Evolutionary conservation across 2,888 invertebrate species (phyloP).

Genomic region (Margaritifera margaritifera): DNA sequence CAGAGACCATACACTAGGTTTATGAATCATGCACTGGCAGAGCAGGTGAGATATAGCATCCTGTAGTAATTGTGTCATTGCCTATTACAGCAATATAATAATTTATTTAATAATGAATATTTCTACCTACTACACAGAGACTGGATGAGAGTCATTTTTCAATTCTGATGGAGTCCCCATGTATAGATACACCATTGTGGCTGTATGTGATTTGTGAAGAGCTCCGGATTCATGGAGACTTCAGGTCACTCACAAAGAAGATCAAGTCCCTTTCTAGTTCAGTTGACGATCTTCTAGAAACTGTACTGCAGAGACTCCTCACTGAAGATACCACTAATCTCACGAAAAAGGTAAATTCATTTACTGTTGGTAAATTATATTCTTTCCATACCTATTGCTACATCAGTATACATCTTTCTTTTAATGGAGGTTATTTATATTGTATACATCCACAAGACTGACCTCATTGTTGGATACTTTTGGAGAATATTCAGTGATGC

Average conservation of each 20-base stretch:
- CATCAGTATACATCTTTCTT: too few relatives aligned
- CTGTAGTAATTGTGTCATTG: not conserved
- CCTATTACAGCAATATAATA: too few relatives aligned
- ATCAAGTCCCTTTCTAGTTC: conserved; percentile 55
- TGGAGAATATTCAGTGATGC: too few relatives aligned
- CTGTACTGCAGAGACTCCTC: conserved; percentile 53
- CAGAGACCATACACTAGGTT: too few relatives aligned
- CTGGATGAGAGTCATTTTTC: conserved; percentile 57
- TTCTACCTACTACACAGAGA: conserved; percentile 45
- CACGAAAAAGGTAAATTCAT: conserved; percentile 54
- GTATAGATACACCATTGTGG: conserved; percentile 64
- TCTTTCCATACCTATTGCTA: too few relatives aligned
- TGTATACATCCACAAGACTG: too few relatives aligned
- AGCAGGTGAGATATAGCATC: not conserved
- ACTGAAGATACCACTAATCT: conserved; percentile 57
- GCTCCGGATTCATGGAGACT: conserved; percentile 67
- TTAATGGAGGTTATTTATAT: too few relatives aligned
- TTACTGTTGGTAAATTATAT: not conserved
- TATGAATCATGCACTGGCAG: too few relatives aligned
- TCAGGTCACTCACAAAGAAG: conserved; percentile 54
- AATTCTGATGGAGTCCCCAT: conserved; percentile 45
- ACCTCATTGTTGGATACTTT: too few relatives aligned
- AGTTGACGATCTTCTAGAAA: conserved; percentile 50
- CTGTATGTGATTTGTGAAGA: conserved; percentile 64
- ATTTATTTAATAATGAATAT: too few relatives aligned